These are phyloP conservation scores for Choloepus didactylus DNA, from an alignment of 2,797 vertebrate genomes.

Conservation along the genomic window DNA sequence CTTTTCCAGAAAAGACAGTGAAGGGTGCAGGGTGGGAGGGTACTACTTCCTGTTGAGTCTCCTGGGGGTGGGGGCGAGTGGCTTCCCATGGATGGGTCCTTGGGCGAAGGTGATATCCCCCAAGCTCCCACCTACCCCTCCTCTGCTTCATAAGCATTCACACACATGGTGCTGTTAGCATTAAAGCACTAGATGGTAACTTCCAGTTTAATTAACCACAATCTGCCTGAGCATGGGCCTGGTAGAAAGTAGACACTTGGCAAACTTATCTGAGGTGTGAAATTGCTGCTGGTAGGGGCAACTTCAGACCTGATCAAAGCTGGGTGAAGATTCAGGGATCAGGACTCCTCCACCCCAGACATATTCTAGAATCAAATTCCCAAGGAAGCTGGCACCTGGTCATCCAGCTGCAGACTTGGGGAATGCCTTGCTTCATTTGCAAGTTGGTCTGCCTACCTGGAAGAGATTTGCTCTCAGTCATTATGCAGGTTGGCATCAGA, in stretches of 20 bases:
- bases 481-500: not conserved
- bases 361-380: not conserved
- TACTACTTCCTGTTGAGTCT: not conserved
- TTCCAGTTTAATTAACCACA: not conserved
- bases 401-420: not conserved
- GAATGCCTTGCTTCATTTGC: not conserved
- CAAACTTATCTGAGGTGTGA: not conserved
- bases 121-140: not conserved
- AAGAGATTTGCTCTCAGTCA: not conserved
- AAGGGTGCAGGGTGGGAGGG: not conserved
- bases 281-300: not conserved
- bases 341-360: not conserved
- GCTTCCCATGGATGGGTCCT: not conserved
- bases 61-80: not conserved
- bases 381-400: too few species aligned
- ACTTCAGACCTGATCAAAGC: not conserved
- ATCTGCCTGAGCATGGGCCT: not conserved
- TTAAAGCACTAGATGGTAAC: not conserved
- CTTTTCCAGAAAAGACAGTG: not conserved
- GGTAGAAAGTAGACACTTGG: not conserved
- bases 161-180: too few species aligned
- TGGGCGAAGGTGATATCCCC: too few species aligned
- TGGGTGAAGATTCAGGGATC: not conserved
- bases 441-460: not conserved
- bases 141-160: not conserved